These are phyloP conservation scores for Excalfactoria chinensis DNA, from an alignment of 2,113 vertebrate species.

Conservation along the genomic window DNA sequence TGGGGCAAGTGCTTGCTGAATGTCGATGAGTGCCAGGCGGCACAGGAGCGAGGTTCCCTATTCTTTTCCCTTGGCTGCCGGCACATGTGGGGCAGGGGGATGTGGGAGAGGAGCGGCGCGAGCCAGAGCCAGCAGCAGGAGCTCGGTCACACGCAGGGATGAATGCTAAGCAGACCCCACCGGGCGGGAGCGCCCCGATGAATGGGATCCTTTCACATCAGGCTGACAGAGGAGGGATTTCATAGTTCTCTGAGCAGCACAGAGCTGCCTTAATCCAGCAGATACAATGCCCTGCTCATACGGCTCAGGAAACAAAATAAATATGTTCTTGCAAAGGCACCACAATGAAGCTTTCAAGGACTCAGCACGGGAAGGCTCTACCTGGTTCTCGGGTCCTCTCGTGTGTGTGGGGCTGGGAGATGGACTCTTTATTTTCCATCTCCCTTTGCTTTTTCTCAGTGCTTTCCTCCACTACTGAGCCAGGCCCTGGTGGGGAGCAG, in stretches of 20 bases:
- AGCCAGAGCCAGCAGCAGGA: constrained; percentile 46
- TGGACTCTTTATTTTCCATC: background rate
- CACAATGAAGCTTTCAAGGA: constrained; percentile 73
- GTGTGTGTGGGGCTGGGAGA: background rate
- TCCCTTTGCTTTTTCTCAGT: background rate
- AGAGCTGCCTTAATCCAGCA: constrained; percentile 68
- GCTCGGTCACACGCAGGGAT: constrained; percentile 10
- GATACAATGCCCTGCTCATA: constrained; percentile 75
- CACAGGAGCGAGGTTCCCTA: background rate
- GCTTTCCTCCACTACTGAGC: background rate
- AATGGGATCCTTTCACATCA: constrained; percentile 75
- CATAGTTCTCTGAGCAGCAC: constrained; percentile 59
- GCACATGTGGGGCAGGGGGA: background rate
- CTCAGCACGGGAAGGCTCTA: constrained; percentile 22
- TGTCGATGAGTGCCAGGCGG: background rate
- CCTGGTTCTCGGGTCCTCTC: background rate
- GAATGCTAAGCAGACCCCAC: constrained; percentile 71
- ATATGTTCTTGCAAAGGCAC: constrained; percentile 62
- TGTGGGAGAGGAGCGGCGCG: constrained; percentile 4
- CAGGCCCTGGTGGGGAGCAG: background rate
- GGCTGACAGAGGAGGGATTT: constrained; percentile 63
- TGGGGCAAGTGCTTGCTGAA: constrained; percentile 34
- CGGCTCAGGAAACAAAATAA: constrained; percentile 78
- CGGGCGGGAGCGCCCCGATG: constrained; percentile 31
- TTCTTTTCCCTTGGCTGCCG: constrained; percentile 47